Conservation (phyloP, 2,797 vertebrate species). For the Geotrypetes seraphini region DNA sequence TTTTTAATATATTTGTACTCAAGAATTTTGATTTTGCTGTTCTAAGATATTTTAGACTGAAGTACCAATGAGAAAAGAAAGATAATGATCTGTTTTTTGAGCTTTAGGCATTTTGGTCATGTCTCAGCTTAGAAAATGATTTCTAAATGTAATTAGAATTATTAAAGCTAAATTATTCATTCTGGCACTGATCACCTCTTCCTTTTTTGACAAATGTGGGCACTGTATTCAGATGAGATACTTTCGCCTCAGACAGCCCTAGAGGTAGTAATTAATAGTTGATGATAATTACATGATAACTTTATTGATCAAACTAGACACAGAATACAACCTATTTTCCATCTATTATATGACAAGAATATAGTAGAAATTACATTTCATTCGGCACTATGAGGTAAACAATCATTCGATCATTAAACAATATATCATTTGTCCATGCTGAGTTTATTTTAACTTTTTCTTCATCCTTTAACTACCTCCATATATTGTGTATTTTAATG, state of each 20-base stretch:
- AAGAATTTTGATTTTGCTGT: too few species aligned
- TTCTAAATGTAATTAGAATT: constrained; percentile 48
- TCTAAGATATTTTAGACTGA: too few species aligned
- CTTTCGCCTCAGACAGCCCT: constrained; percentile 44
- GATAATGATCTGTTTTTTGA: constrained; percentile 11
- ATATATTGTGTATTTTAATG: too few species aligned
- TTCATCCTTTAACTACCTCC: too few species aligned
- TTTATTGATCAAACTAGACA: constrained; percentile 47
- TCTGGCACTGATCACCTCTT: constrained; percentile 36
- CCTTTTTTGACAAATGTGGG: constrained; percentile 37
- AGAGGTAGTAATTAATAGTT: constrained; percentile 58
- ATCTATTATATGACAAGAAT: constrained; percentile 8
- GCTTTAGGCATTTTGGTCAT: constrained; percentile 30
- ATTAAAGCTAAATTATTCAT: constrained; percentile 56
- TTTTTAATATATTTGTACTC: too few species aligned
- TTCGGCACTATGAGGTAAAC: constrained; percentile 9
- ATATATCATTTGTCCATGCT: too few species aligned
- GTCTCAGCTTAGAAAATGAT: constrained; percentile 36
- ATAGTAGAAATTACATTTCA: constrained; percentile 8
- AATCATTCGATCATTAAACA: background rate
- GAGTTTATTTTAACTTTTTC: too few species aligned
- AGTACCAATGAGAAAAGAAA: background rate
- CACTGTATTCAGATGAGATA: constrained; percentile 33
- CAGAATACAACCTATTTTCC: constrained; percentile 7
- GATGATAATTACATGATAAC: constrained; percentile 61